phyloP scores from a whole-genome alignment of 2,888 invertebrate species.

The Leptopterna dolabrata region DNA sequence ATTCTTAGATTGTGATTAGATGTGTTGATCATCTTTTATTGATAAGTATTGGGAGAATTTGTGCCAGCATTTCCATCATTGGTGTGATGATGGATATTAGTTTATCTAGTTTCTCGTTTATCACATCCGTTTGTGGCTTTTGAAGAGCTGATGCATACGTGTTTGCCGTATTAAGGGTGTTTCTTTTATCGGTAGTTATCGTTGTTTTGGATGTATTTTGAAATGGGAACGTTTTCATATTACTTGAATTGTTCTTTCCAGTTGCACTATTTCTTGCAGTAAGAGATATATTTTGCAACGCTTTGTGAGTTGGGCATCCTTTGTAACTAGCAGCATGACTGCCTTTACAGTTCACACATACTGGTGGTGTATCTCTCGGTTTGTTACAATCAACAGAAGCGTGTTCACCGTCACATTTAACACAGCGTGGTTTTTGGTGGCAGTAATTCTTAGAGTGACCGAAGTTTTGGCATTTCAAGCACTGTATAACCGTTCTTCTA shows the following conservation, averaged over 20 bases:
- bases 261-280: background rate
- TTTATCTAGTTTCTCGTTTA: background rate
- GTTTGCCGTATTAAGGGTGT: no score
- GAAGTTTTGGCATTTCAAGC: conserved; percentile 2
- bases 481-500: background rate
- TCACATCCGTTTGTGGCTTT: background rate
- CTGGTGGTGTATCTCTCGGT: background rate
- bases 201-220: no score
- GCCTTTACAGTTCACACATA: no score
- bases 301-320: background rate
- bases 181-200: no score
- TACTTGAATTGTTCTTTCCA: no score
- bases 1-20: background rate
- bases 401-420: conserved; percentile 21
- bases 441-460: conserved; percentile 27
- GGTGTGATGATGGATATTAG: conserved; percentile 15
- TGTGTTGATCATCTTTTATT: background rate
- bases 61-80: conserved; percentile 24
- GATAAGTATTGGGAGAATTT: background rate
- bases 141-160: no score
- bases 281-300: background rate
- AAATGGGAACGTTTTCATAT: no score
- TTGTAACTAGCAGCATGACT: no score
- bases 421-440: background rate
- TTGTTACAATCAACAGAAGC: background rate